Evolutionary conservation across 2,888 invertebrate genomes (phyloP), one percentile per base, ranked within the genome.

Genomic region (Plagiodera versicolora): DNA sequence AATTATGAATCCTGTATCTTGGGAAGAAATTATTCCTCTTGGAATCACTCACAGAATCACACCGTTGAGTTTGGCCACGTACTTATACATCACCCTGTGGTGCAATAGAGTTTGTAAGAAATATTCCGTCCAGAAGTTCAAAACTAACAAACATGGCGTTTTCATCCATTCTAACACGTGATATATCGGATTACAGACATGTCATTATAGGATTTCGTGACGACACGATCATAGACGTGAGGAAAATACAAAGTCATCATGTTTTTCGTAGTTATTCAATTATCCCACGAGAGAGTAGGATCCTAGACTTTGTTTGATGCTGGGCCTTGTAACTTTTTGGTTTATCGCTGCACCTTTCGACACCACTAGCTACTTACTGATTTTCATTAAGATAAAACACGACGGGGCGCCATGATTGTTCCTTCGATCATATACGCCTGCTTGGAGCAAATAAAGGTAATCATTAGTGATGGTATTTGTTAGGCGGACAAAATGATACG

Each of bases 331-430:
- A 60, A 52, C 66, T 62, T 72, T 72, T 71, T 70, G 68, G 70
- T 72, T 70, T 71, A 72, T 71, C 69, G 61, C 66, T 63, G 62
- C 63, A 61, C 60, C 63, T 68, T 64, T 65, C 65, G 65, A 72
- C 68, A 64, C 66, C 39, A 67, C 63, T 67, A 68, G 71, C 72
- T 71, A 69, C 68, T 68, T 71, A 73, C 14, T 14, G 39, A 39
- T 72, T 71, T 72, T 72, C 72, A 72, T 73, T 72, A 71, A 72
- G 72, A 72, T 73, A 72, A 69, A 63, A 64, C 55, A 67, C 60
- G 60, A 63, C 67, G 61, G 54, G 67, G 61, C 59, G 58, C 57
- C 64, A 66, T 63, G 68, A 68, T 66, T 67, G 65, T 65, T 64
- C 61, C 63, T 66, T 64, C 60, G 60, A 55, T 61, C 61, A 60